A percentile compares a stretch with the other conserved stretches of the same genome.
These are phyloP conservation scores for Limosa lapponica DNA, from an alignment of 2,797 vertebrate genomes.

Conservation along the genomic window DNA sequence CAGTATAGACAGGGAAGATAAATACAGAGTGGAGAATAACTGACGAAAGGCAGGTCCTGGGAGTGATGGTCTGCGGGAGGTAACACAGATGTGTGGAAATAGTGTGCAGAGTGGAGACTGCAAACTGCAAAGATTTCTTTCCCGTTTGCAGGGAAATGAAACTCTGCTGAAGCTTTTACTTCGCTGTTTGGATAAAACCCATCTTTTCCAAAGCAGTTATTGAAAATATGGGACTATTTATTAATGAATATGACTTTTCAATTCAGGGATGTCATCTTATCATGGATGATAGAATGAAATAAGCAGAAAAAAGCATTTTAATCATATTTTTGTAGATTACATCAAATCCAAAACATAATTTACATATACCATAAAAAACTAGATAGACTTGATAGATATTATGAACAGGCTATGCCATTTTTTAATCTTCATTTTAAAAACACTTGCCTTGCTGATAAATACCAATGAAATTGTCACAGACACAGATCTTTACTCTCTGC, in stretches of 20 bases:
- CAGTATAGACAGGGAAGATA: neutral
- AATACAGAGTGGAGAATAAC: neutral
- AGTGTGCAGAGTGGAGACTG: neutral
- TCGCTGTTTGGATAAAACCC: neutral
- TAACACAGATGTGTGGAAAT: neutral
- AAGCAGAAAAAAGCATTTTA: conserved; percentile 46
- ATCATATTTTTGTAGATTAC: conserved; percentile 53
- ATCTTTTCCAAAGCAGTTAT: neutral
- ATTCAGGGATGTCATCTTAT: conserved; percentile 58
- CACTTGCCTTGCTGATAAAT: conserved; percentile 18
- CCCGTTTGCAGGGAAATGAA: neutral
- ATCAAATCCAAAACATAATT: conserved; percentile 48
- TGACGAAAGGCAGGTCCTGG: neutral
- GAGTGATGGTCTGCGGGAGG: neutral
- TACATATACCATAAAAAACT: conserved; percentile 33
- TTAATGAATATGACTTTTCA: conserved; percentile 52
- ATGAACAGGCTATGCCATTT: conserved; percentile 14
- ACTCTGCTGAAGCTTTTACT: neutral
- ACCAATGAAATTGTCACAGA: neutral
- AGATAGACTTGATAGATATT: conserved; percentile 33
- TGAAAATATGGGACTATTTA: conserved; percentile 45
- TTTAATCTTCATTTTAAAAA: conserved; percentile 41
- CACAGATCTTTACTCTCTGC: neutral
- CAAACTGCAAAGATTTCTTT: neutral
- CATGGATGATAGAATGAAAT: conserved; percentile 44